Base-by-base conservation (phyloP, 2,888 invertebrate genomes). In the Drosophila stalkeri region DNA sequence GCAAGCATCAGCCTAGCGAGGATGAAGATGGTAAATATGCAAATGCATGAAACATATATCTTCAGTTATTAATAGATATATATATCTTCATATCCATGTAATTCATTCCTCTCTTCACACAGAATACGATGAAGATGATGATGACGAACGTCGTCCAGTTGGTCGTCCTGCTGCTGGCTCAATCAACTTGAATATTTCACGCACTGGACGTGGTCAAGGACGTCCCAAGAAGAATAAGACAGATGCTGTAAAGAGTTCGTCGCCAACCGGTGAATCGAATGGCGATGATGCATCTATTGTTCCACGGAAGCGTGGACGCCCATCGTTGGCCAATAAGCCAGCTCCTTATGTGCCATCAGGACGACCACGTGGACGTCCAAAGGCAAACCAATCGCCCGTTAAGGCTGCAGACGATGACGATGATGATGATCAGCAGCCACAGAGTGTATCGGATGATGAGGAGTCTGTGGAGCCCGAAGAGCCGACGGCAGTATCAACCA, bases 151-250 rank as follows among this genome's bases (percentile, higher is more conserved):
- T 23, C 89, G 86, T n/a, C 77, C 90, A 0, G 73, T 90, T 16
- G 91, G 92, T n/a, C 89, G 91, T 0, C 92, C 91, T 0, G 0
- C 82, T 8, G 78, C 91, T 20, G 90, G 91, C 12, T 85, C 85
- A 11, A 72, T 87, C 3, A 88, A 81, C 39, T 75, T 92, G 14
- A 91, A 92, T 52, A 91, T 92, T 62, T 59, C 52, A 8, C 77
- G 80, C 16, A 85, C 91, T 11, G 91, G 91, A 11, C 91, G 90
- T 16, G 90, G 92, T 1, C 74, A 73, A 39, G 91, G 91, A 1
- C 89, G 91, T 1, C 91, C 91, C 3, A 91, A 82, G 51, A 91
- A 91, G 49, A 27, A 1, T 2, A 31, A 9, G 9, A 0, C 54
- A 3, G 54, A 27, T 27, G 44, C 9, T 16, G 52, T 5, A 11